Evolutionary conservation across 2,888 invertebrate genomes (phyloP).

Genomic region (Molorchus minor): DNA sequence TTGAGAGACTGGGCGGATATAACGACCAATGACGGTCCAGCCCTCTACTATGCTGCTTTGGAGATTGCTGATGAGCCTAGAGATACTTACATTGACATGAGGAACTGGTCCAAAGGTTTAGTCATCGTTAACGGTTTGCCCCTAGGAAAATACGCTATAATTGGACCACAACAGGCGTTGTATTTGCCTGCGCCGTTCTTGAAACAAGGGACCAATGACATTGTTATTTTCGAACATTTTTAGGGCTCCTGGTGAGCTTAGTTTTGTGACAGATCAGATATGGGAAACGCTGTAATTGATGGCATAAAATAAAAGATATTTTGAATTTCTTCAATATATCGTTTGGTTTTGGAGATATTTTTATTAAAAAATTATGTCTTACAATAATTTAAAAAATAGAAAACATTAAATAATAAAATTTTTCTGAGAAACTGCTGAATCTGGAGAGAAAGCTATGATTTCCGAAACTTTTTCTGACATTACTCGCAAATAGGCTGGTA

Average conservation of each 20-base stretch:
- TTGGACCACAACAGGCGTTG: conserved; percentile 82
- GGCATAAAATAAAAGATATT: not conserved
- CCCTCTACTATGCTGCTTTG: conserved; percentile 66
- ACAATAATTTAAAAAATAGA: conserved; percentile 2
- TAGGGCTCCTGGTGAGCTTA: conserved; percentile 34
- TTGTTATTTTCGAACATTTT: conserved; percentile 56
- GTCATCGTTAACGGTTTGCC: conserved; percentile 85
- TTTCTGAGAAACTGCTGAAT: conserved; percentile 40
- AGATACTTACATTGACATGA: conserved; percentile 82
- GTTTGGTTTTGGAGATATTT: no score
- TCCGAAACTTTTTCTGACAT: conserved; percentile 50
- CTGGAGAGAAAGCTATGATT: conserved; percentile 41
- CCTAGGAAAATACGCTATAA: conserved; percentile 84
- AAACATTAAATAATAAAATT: conserved; percentile 36
- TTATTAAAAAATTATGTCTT: no score
- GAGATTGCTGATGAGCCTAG: conserved; percentile 62
- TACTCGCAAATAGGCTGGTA: conserved; percentile 52
- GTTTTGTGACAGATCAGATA: conserved; percentile 46
- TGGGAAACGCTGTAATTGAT: conserved; percentile 26
- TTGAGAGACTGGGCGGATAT: conserved; percentile 51
- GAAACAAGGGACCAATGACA: conserved; percentile 61
- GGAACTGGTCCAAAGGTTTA: conserved; percentile 82
- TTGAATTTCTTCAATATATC: no score
- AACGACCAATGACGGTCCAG: conserved; percentile 63
- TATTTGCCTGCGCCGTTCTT: conserved; percentile 82